Evolutionary conservation across 2,888 invertebrate species (phyloP), one percentile per base, ranked within the genome.

Genomic region (Apodemia mormo): DNA sequence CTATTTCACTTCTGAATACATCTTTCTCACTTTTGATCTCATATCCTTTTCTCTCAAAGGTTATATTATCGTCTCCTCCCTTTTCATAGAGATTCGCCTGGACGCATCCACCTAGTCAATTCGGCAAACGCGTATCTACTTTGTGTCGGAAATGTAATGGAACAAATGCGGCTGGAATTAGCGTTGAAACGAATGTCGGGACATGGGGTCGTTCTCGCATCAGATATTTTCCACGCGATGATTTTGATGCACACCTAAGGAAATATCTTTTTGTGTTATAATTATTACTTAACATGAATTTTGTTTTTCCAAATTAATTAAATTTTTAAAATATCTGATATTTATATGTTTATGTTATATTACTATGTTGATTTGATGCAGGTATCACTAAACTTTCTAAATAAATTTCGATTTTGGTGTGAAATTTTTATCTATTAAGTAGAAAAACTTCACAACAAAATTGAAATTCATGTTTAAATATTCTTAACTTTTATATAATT

Each of bases 1-100:
- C 95, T 95, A 95, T 94, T 95, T 95, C 95, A 95, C 95, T 95
- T 95, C 94, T 95, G 94, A 94, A 94, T 94, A 94, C 94, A 94
- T 94, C 94, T 93, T 93, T 93, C 94, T 94, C 94, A 93, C 94
- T 94, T 94, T 92, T 93, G 90, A 88, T 89, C 81, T 81, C 80
- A 80, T 81, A 79, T 91, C 92, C 86, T 81, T 83, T 75, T 92
- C 81, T 73, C 82, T 76, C 86, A 56, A 80, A 76, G 72, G 77
- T 67, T 73, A 67, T 67, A 70, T 73, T 74, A 84, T 86, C 87
- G 81, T 79, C 76, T 79, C 84, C 79, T 90, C 92, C 85, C 85
- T 78, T 79, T 88, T 86, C 79, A 74, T 75, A 80, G 74, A 78
- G 82, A 87, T 82, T 89, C 92, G 89, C 90, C 89, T 87, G 90